These are phyloP conservation scores for Augiades crinisus DNA, from an alignment of 2,888 invertebrate species.

Conservation along the genomic window DNA sequence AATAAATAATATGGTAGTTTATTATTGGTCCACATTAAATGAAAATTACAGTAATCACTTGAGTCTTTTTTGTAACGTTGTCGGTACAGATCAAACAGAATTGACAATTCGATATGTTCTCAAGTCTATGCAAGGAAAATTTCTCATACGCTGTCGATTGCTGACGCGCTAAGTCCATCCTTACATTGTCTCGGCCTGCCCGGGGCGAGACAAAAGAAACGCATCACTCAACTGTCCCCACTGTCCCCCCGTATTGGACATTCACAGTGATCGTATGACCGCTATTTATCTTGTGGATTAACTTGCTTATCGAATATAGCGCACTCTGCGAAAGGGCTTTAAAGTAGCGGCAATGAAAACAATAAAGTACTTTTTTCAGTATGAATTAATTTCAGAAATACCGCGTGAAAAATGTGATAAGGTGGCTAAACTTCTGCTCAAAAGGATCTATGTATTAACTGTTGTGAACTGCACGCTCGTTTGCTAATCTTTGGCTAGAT, in stretches of 20 bases:
- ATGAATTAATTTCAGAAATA: too few species aligned
- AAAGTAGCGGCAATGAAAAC: neutral
- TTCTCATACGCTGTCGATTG: conserved; percentile 54
- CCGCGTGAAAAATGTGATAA: too few species aligned
- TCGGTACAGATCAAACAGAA: too few species aligned
- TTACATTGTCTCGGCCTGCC: conserved; percentile 62
- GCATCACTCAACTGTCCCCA: conserved; percentile 70
- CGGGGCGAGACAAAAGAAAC: conserved; percentile 74
- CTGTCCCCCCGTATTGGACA: conserved; percentile 47
- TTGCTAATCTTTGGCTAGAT: too few species aligned
- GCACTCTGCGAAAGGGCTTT: conserved; percentile 27
- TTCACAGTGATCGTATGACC: conserved; percentile 58
- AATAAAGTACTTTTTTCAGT: neutral
- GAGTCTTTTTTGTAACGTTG: too few species aligned
- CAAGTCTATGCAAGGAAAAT: conserved; percentile 33
- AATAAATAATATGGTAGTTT: too few species aligned
- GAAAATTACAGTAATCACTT: too few species aligned
- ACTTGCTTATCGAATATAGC: conserved; percentile 68
- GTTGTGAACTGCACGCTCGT: too few species aligned
- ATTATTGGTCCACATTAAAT: too few species aligned
- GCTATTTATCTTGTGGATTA: conserved; percentile 77
- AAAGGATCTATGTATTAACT: too few species aligned
- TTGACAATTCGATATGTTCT: conserved; percentile 8
- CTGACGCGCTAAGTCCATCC: conserved; percentile 61
- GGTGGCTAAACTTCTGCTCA: too few species aligned